Percentiles rank a stretch among this genome's conserved stretches.
Conservation (phyloP, 2,113 vertebrate genomes). For the Amblyornis subalaris region DNA sequence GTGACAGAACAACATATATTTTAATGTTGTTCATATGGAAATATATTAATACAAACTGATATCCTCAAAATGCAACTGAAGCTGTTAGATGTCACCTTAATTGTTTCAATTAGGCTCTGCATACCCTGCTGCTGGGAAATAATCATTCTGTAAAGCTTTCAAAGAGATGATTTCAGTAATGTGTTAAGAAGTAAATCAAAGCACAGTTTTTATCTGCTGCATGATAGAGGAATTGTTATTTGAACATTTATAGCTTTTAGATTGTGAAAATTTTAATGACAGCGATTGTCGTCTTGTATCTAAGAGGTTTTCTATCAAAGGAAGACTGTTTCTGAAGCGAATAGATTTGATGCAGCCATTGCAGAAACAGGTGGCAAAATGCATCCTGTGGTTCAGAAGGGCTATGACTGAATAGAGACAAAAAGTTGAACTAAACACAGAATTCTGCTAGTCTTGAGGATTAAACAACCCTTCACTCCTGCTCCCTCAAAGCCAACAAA, state of each 20-base stretch:
- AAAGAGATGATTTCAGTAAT: not conserved
- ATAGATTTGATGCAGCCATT: not conserved
- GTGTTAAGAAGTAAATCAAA: conserved; percentile 33
- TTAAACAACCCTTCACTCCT: not conserved
- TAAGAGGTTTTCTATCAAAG: not conserved
- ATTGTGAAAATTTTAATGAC: conserved; percentile 4
- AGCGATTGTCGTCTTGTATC: not conserved
- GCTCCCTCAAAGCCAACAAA: accelerated
- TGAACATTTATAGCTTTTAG: conserved; percentile 3
- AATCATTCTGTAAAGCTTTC: conserved; percentile 5
- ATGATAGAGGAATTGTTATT: not conserved
- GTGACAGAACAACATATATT: not conserved
- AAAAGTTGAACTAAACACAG: not conserved
- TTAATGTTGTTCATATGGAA: not conserved
- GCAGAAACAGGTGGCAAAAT: not conserved
- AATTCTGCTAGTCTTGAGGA: not conserved
- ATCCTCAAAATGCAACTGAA: not conserved
- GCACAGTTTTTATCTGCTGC: not conserved
- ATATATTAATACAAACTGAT: not conserved
- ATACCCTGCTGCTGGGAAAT: not conserved
- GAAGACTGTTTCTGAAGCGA: not conserved
- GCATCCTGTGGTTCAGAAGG: not conserved
- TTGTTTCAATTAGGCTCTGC: conserved; percentile 31
- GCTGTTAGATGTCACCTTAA: not conserved
- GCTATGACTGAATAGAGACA: not conserved